These are phyloP conservation scores for Leucosticte australis DNA, from an alignment of 2,113 vertebrate genomes.

Conservation along the genomic window DNA sequence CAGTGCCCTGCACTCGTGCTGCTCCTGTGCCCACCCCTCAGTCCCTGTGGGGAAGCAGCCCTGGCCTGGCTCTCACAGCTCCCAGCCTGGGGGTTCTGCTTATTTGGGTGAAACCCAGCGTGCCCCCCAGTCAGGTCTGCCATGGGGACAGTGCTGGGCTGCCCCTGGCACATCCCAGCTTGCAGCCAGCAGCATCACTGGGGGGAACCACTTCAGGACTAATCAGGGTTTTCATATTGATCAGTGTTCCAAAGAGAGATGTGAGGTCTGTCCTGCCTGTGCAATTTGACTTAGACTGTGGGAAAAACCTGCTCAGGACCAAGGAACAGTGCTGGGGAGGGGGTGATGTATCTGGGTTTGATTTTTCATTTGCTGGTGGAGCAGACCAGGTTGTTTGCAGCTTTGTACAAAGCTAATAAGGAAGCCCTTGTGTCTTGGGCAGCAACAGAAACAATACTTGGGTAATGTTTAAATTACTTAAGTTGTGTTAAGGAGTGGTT, in stretches of 20 bases:
- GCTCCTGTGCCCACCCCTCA: rapidly evolving
- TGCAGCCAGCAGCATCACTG: rapidly evolving
- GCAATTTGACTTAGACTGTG: neutral
- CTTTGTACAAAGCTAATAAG: neutral
- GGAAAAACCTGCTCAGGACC: neutral
- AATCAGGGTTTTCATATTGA: neutral
- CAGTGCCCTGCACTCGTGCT: neutral
- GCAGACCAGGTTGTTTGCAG: neutral
- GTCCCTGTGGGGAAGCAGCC: neutral
- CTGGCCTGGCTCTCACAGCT: neutral
- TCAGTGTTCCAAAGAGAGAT: neutral
- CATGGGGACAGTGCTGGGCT: neutral
- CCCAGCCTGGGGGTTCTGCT: neutral
- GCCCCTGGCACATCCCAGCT: neutral
- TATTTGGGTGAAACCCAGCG: rapidly evolving
- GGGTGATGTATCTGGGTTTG: neutral
- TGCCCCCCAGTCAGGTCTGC: neutral
- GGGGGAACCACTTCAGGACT: no score
- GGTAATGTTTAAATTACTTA: neutral
- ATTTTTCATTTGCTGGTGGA: neutral
- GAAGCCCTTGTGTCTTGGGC: neutral
- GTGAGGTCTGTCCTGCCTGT: rapidly evolving
- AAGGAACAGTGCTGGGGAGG: neutral
- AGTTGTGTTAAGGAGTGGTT: neutral
- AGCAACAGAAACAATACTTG: neutral